Evolutionary conservation across 2,113 vertebrate species (phyloP), one percentile per base, ranked within the genome.

Genomic region (Forbesichthys agassizii): DNA sequence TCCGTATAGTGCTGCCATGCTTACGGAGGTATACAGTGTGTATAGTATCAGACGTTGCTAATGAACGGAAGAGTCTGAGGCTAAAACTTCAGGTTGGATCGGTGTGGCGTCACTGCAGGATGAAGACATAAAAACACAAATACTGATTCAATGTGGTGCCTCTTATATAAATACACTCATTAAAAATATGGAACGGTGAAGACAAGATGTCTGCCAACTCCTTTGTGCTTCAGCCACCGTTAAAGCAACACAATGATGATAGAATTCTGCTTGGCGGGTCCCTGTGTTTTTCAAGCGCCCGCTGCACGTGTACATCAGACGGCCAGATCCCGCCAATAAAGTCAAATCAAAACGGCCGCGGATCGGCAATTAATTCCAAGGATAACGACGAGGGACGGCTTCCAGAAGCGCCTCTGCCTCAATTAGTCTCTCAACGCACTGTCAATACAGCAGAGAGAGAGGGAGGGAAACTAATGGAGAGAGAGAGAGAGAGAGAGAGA

Each of bases 311-410:
- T 57, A 67, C 69, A 27, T 82, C 74, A 69, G 68, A 81, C 81
- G 81, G 81, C 56, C 72, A 86, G 78, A 84, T 78, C 76, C 53
- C 75, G 68, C 76, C 83, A 84, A 84, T 84, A 86, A 84, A 84
- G 81, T 83, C 71, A 80, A 86, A 87, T 85, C 86, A 81, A 83
- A 83, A 52, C 68, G 77, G 84, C 72, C 83, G 79, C 66, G 72
- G 80, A 82, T 46, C 77, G 69, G 79, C 82, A 86, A 89, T 87
- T 89, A 87, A 89, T 87, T 88, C 70, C 74, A 68, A 63, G 84
- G 80, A 82, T 89, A 84, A 88, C 82, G 78, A 86, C 79, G 61
- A 76, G 78, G 74, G 78, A 88, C 82, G 79, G 47, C 53, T 48
- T 87, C 79, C 85, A 87, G 84, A 88, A 81, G 75, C 66, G 74